A percentile compares a stretch with the other conserved stretches of the same genome.
Conservation (phyloP, 2,113 vertebrate genomes). For the Petroica traversi region DNA sequence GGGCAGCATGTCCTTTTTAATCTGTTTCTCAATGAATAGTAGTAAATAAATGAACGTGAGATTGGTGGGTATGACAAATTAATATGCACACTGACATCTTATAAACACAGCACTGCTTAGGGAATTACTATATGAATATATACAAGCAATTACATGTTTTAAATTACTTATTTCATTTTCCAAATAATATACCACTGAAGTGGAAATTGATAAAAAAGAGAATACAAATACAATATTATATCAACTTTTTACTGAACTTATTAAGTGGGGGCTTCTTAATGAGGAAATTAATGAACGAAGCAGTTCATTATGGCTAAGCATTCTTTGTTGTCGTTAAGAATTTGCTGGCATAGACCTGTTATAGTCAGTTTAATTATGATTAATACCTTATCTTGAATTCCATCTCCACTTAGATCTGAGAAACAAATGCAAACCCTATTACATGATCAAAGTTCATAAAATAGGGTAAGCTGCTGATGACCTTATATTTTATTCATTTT, state of each 20-base stretch:
- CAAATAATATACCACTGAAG: conserved; percentile 76
- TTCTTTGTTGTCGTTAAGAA: conserved; percentile 93
- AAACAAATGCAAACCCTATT: conserved; percentile 80
- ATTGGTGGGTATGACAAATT: conserved; percentile 79
- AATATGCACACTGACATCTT: conserved; percentile 82
- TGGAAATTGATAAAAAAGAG: conserved; percentile 77
- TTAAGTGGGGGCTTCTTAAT: conserved; percentile 78
- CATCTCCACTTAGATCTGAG: conserved; percentile 78
- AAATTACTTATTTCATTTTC: conserved; percentile 84
- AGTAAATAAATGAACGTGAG: conserved; percentile 78
- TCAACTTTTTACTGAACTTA: conserved; percentile 83
- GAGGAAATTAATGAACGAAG: conserved; percentile 91
- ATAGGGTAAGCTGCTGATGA: conserved; percentile 77
- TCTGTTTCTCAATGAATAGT: conserved; percentile 74
- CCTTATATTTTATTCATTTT: conserved; percentile 94
- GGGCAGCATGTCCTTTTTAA: conserved; percentile 74
- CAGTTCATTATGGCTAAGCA: conserved; percentile 90
- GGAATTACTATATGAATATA: conserved; percentile 86
- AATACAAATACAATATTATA: conserved; percentile 84
- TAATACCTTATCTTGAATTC: conserved; percentile 98
- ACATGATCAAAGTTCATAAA: conserved; percentile 78
- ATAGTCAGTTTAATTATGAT: conserved; percentile 92
- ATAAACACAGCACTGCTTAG: conserved; percentile 68
- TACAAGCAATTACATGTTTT: conserved; percentile 89
- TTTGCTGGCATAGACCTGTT: conserved; percentile 88